These are phyloP conservation scores for Trematomus bernacchii DNA, from an alignment of 2,797 vertebrate genomes.

Conservation along the genomic window DNA sequence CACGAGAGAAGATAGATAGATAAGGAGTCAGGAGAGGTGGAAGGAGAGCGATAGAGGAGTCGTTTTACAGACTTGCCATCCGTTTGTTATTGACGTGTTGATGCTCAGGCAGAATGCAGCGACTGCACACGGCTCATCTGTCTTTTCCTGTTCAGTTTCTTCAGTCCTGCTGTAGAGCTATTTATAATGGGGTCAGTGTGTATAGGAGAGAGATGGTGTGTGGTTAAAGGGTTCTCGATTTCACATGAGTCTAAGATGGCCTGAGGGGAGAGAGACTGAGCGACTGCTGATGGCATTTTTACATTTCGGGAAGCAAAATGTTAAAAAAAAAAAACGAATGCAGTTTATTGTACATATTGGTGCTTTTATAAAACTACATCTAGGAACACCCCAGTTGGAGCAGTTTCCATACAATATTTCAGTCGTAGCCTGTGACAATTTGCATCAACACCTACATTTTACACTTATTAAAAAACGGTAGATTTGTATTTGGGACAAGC, in stretches of 20 bases:
- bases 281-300: slow-evolving; percentile 5
- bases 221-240: slow-evolving; percentile 47
- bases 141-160: slow-evolving; percentile 27
- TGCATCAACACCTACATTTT: background rate
- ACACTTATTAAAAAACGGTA: slow-evolving; percentile 10
- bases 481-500: background rate
- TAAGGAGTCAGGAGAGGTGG: slow-evolving; percentile 17
- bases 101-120: slow-evolving; percentile 29
- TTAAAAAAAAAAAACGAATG: background rate
- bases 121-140: slow-evolving; percentile 32
- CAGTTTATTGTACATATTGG: background rate
- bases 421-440: background rate
- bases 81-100: slow-evolving; percentile 35
- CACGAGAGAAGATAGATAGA: slow-evolving; percentile 3
- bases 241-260: slow-evolving; percentile 36
- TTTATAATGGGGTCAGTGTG: slow-evolving; percentile 70
- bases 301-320: background rate
- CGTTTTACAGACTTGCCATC: slow-evolving; percentile 47
- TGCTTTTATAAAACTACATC: background rate
- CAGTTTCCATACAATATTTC: background rate
- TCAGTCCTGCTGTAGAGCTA: slow-evolving; percentile 43
- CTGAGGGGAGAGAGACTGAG: slow-evolving; percentile 9
- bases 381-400: background rate
- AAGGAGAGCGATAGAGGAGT: slow-evolving; percentile 13
- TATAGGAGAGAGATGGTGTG: slow-evolving; percentile 44